Evolutionary conservation across 2,797 vertebrate species (phyloP), one percentile per base, ranked within the genome.

Genomic region (Enteromius afrohamiltoni): DNA sequence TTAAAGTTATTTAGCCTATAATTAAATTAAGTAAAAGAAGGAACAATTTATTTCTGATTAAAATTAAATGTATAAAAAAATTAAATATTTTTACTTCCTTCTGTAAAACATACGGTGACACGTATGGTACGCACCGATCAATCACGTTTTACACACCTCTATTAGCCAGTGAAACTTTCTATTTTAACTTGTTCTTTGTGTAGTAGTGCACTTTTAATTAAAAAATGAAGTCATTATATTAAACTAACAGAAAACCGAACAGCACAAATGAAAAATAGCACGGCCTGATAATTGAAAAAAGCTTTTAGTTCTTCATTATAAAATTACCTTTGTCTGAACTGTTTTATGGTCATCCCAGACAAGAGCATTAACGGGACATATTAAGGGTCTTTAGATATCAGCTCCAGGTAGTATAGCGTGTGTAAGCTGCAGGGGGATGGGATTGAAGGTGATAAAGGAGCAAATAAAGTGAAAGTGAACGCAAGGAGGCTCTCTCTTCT

Each of bases 291-390:
- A 74, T 53, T 53, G 11, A 71, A 49, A 71, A 71, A 74, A 74
- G 29, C 47, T 53, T 74, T 74, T 74, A 74, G 49, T 53, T 74
- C 47, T 53, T 53, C 71, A 53, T 53, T 74, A 74, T 53, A 53
- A 16, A 34, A 11, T 37, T 53, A 34, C 1, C n/a, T 74, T 74
- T 74, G 19, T 74, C 49, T 6, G 29, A 74, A n/a, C 13, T 34
- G 71, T 37, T 34, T 34, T 53, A 37, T 62, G 75, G 34, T 77
- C 37, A 42, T 42, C 55, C 34, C 26, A 45, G 53, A 58, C 75
- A 70, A 67, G 31, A 70, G 29, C 47, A 80, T 55, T 69, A 80
- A 40, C 21, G 29, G 47, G 64, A 40, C 53, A 34, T 37, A 65
- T 79, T 68, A 67, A 65, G 42, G 8, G n/a, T 17, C 71, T 53